phyloP scores from a whole-genome alignment of 2,888 invertebrate genomes.

The Serripes groenlandicus region DNA sequence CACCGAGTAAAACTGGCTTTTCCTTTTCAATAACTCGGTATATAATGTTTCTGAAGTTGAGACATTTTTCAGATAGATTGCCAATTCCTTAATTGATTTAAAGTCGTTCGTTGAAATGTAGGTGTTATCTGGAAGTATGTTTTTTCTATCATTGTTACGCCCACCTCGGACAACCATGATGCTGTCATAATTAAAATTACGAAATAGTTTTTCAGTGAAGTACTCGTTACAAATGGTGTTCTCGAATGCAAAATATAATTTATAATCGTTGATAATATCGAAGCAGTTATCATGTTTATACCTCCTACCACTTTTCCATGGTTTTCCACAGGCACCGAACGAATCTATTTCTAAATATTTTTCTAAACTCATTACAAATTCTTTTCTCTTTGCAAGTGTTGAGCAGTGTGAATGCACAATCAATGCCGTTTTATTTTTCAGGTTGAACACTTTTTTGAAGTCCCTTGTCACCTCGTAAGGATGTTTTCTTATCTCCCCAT shows the following conservation, averaged over 20 bases:
- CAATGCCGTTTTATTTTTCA: not conserved
- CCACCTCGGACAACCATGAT: constrained; percentile 38
- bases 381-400: constrained; percentile 17
- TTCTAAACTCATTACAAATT: constrained; percentile 15
- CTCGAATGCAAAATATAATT: constrained; percentile 33
- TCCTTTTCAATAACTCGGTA: constrained; percentile 23
- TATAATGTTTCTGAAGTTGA: constrained; percentile 27
- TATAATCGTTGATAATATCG: constrained; percentile 39
- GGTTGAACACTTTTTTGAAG: not conserved
- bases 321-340: constrained; percentile 45
- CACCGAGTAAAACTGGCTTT: constrained; percentile 46
- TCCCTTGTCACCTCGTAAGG: not conserved
- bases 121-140: constrained; percentile 29
- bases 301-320: constrained; percentile 47
- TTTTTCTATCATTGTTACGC: constrained; percentile 7
- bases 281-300: constrained; percentile 51
- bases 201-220: not conserved
- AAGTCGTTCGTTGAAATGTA: constrained; percentile 47
- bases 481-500: not conserved
- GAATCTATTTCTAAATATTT: constrained; percentile 21
- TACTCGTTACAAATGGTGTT: not conserved
- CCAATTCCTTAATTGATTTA: constrained; percentile 32
- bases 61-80: constrained; percentile 28
- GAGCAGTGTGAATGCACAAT: constrained; percentile 24
- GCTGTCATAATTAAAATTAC: constrained; percentile 6